Evolutionary conservation across 1,140 invertebrate genomes (phyloP), one percentile per base, ranked within the genome.

Genomic region (Rhopalosiphum maidis): DNA sequence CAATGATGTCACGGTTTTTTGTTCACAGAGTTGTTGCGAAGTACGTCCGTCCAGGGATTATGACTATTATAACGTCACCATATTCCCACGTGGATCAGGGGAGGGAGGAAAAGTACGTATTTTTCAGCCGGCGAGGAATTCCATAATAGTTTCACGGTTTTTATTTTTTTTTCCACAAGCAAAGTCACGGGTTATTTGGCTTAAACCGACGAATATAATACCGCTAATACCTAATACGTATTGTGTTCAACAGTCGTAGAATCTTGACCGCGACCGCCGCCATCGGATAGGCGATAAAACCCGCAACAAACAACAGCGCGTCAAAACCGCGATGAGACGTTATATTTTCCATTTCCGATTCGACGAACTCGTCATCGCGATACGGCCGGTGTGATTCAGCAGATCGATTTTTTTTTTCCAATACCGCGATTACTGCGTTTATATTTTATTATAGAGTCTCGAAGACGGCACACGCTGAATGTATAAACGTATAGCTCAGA

Each of bases 271-370:
- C 25, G 83, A 86, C 41, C 83, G 41, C 37, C 11, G 41, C 41
- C 41, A 2, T 83, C 35, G 0, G 9, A 22, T 18, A 83, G 23
- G 3, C 22, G 23, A 41, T n/a, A n/a, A 4, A 25, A 85, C 83
- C 41, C 83, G 23, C 37, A 37, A 41, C 30, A 9, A 23, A 5
- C 8, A 25, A 68, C 60, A n/a, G 60, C 60, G 30, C 60, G 60
- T 68, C 30, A 15, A 77, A 77, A 77, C 60, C 30, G 30, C 60
- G 60, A 77, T 4, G 23, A 41, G 41, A 41, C 60, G 60, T 77
- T 35, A n/a, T n/a, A 77, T 85, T 85, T 85, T 22, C 22, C 23
- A 43, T 85, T 85, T 85, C 83, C 83, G 83, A 41, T 85, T 85
- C 83, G 41, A 9, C 30, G 83, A 85, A 85, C 83, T 43, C 83